A percentile compares a stretch with the other conserved stretches of the same genome.
Evolutionary conservation across 1,140 invertebrate species (phyloP).

Genomic region (Drosophila burlai): DNA sequence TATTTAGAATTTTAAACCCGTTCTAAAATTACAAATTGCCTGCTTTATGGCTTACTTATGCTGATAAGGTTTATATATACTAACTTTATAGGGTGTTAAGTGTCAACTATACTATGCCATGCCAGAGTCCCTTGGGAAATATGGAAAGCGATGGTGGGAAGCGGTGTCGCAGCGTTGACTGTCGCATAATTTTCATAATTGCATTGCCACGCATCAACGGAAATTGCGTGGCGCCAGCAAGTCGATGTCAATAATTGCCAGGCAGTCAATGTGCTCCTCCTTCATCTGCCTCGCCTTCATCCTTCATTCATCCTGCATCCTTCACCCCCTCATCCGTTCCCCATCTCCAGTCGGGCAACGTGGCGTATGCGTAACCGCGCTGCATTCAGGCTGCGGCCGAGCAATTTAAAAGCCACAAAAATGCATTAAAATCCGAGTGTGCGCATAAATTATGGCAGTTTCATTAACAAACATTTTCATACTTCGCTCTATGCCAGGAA

Average conservation of each 20-base stretch:
- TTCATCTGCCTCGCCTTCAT: neutral
- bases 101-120: too few relatives aligned
- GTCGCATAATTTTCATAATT: constrained; percentile 72
- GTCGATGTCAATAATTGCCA: constrained; percentile 71
- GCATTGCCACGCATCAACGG: constrained; percentile 68
- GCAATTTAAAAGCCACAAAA: constrained; percentile 66
- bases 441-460: constrained; percentile 66
- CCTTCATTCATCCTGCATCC: constrained; percentile 7
- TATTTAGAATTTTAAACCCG: neutral
- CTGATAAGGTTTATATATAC: neutral
- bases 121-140: neutral
- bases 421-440: constrained; percentile 69
- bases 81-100: constrained; percentile 8
- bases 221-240: constrained; percentile 69
- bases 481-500: constrained; percentile 14
- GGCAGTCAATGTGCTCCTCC: constrained; percentile 16
- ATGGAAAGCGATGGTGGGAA: constrained; percentile 1
- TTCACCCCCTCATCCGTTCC: neutral
- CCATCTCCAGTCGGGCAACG: constrained; percentile 25
- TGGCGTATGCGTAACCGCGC: constrained; percentile 46
- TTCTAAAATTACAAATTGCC: neutral
- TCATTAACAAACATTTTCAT: constrained; percentile 68
- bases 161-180: constrained; percentile 13
- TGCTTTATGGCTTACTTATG: neutral
- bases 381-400: constrained; percentile 30